These are phyloP conservation scores for Drosophila obscura DNA, from an alignment of 1,140 invertebrate genomes.

Conservation along the genomic window DNA sequence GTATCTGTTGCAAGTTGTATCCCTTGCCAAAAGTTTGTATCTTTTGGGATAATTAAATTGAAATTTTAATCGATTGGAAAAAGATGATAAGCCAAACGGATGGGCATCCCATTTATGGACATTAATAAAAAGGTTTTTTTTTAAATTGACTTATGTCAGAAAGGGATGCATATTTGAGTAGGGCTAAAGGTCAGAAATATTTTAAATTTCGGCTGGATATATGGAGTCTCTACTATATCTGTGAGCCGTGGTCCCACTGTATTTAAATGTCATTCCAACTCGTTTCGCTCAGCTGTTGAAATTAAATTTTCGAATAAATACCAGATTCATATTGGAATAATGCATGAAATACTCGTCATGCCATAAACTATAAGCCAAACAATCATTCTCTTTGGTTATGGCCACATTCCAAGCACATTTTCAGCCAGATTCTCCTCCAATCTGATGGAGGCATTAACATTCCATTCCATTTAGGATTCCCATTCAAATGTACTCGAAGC, in stretches of 20 bases:
- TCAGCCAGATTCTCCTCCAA: neutral
- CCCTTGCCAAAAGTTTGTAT: constrained; percentile 6
- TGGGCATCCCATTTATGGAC: neutral
- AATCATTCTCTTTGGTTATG: neutral
- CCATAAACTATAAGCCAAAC: neutral
- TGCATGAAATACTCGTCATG: neutral
- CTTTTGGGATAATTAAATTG: neutral
- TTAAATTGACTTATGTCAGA: constrained; percentile 1
- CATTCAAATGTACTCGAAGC: constrained; percentile 15
- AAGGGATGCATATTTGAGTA: neutral
- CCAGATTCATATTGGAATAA: too few species aligned
- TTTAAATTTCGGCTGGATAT: too few species aligned
- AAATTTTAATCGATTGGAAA: constrained; percentile 26
- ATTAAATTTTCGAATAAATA: too few species aligned
- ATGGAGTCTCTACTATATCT: too few species aligned
- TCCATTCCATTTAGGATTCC: constrained; percentile 1
- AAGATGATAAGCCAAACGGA: constrained; percentile 10
- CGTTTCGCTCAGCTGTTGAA: too few species aligned
- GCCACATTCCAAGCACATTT: neutral
- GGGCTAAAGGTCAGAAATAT: neutral
- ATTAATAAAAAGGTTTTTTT: constrained; percentile 17
- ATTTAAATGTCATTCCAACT: too few species aligned
- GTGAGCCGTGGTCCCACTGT: too few species aligned
- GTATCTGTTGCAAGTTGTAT: constrained; percentile 5
- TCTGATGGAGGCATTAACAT: constrained; percentile 32